Percentiles rank a stretch among this genome's conserved stretches.
Conservation (phyloP, 2,113 vertebrate species). For the Phyllostomus discolor region DNA sequence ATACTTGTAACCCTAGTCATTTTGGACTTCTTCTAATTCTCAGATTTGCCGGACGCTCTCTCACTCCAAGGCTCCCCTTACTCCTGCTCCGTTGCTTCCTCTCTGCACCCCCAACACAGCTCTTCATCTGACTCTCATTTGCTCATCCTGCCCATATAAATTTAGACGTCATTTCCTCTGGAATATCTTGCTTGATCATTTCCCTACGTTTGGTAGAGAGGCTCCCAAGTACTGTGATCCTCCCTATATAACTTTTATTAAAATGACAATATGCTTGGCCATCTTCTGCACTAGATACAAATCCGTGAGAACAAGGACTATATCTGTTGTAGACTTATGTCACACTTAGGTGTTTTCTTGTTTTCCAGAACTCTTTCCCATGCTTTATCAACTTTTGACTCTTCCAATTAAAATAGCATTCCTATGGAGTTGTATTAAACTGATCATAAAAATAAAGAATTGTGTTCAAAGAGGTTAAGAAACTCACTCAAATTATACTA, state of each 20-base stretch:
- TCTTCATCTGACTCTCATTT: neutral
- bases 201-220: neutral
- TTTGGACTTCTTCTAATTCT: neutral
- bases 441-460: neutral
- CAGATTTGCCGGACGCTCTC: neutral
- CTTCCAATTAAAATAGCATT: neutral
- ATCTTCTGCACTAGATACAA: neutral
- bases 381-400: neutral
- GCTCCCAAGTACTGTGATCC: neutral
- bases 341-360: neutral
- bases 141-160: neutral
- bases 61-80: neutral
- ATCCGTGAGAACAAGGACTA: neutral
- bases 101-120: neutral
- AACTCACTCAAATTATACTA: neutral
- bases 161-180: neutral
- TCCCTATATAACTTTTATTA: neutral
- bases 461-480: neutral
- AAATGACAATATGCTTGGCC: neutral
- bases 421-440: neutral
- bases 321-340: too few species aligned
- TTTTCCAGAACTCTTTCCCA: neutral
- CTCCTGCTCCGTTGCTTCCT: neutral
- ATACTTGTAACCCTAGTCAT: neutral
- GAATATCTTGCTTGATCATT: neutral